A percentile compares a stretch with the other conserved stretches of the same genome.
These are phyloP conservation scores for Delia radicum DNA, from an alignment of 1,140 invertebrate species.

Conservation along the genomic window DNA sequence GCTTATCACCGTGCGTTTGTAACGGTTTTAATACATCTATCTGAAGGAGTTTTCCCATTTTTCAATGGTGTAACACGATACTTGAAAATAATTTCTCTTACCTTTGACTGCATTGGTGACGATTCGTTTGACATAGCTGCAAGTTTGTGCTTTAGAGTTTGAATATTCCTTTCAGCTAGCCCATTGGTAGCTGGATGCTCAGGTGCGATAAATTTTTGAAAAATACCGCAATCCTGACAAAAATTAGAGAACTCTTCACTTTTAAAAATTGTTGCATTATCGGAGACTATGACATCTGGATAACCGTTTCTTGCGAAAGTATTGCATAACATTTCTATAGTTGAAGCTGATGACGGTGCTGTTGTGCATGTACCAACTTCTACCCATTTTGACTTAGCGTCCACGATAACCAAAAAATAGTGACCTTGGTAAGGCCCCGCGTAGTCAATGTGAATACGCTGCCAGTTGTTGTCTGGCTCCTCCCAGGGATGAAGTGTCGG, in stretches of 20 bases:
- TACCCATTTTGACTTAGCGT: slow-evolving; percentile 48
- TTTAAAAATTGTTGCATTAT: background rate
- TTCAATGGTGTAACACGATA: slow-evolving; percentile 36
- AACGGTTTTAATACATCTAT: slow-evolving; percentile 25
- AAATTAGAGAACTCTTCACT: background rate
- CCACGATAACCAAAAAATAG: slow-evolving; percentile 38
- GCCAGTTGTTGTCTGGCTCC: background rate
- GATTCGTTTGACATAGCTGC: slow-evolving; percentile 29
- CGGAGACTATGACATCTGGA: background rate
- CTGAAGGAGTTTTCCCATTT: slow-evolving; percentile 25
- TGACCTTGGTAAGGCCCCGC: slow-evolving; percentile 10
- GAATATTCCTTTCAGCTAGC: slow-evolving; percentile 45
- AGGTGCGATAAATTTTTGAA: slow-evolving; percentile 42
- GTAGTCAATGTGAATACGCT: background rate
- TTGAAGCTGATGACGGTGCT: slow-evolving; percentile 4
- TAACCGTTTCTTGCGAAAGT: background rate
- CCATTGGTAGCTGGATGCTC: slow-evolving; percentile 51
- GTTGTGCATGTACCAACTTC: slow-evolving; percentile 31
- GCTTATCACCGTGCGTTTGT: background rate
- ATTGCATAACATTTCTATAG: slow-evolving; percentile 11
- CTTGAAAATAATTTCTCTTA: slow-evolving; percentile 34
- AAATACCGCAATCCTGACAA: slow-evolving; percentile 38
- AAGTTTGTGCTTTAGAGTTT: slow-evolving; percentile 47
- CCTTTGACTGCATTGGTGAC: slow-evolving; percentile 26
- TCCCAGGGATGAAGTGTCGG: background rate